phyloP scores from a whole-genome alignment of 1,140 invertebrate species.

The Drosophila repleta region DNA sequence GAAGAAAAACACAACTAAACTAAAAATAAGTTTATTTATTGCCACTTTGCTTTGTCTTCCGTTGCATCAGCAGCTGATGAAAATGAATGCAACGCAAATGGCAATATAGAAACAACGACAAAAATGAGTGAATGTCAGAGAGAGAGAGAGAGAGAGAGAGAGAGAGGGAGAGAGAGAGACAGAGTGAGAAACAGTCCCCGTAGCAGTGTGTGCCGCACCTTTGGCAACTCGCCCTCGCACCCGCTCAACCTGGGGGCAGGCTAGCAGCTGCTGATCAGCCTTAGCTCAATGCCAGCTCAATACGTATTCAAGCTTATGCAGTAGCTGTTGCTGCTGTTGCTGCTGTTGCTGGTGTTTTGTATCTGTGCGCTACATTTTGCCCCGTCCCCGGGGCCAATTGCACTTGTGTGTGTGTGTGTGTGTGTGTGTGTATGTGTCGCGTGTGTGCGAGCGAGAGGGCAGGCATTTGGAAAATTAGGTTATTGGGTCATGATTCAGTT shows the following conservation, averaged over 20 bases:
- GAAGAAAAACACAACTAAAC: too few relatives aligned
- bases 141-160: not conserved
- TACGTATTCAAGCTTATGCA: constrained; percentile 52
- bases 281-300: constrained; percentile 64
- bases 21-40: constrained; percentile 72
- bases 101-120: constrained; percentile 18
- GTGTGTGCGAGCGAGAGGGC: constrained; percentile 52
- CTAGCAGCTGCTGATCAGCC: constrained; percentile 42
- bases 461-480: constrained; percentile 67
- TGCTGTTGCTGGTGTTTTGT: constrained; percentile 46
- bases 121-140: not conserved
- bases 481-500: constrained; percentile 82
- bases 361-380: constrained; percentile 71
- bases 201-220: constrained; percentile 11
- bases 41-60: constrained; percentile 65
- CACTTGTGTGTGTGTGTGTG: constrained; percentile 54
- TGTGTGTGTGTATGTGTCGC: constrained; percentile 67
- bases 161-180: not conserved
- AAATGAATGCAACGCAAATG: constrained; percentile 54
- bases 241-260: constrained; percentile 2
- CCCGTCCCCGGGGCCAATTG: constrained; percentile 46
- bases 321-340: not conserved
- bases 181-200: constrained; percentile 18
- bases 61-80: constrained; percentile 59
- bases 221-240: constrained; percentile 5